Evolutionary conservation across 2,797 vertebrate species (phyloP).

Genomic region (Oophaga sylvatica): DNA sequence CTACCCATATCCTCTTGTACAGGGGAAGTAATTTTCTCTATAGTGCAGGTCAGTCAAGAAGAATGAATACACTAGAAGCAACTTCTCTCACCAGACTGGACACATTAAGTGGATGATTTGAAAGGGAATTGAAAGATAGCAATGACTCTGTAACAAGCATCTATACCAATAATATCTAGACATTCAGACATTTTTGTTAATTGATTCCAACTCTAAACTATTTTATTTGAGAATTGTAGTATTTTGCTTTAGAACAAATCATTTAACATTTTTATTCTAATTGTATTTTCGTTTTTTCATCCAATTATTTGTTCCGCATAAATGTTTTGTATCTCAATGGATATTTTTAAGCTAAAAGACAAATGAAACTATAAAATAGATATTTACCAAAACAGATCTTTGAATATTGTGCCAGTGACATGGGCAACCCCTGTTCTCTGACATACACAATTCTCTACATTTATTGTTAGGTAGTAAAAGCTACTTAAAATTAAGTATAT

Average conservation of each 20-base stretch:
- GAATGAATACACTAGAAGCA: not conserved
- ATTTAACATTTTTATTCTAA: too few species aligned
- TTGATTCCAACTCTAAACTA: too few species aligned
- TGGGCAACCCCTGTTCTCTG: not conserved
- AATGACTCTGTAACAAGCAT: too few species aligned
- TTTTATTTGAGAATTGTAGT: too few species aligned
- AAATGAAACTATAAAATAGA: not conserved
- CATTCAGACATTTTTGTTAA: too few species aligned
- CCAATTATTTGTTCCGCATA: not conserved
- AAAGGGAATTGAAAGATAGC: not conserved
- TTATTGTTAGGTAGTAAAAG: slow-evolving; percentile 72
- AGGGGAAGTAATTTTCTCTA: not conserved
- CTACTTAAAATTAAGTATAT: slow-evolving; percentile 75
- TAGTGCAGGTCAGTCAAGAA: not conserved
- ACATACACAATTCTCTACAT: not conserved
- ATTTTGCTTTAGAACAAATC: too few species aligned
- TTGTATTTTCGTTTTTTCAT: not conserved
- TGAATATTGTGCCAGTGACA: not conserved
- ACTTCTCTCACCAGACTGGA: not conserved
- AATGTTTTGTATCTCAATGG: not conserved
- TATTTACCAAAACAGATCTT: not conserved
- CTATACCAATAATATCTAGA: too few species aligned
- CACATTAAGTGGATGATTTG: not conserved
- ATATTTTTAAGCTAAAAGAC: not conserved
- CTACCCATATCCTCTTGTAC: not conserved